Conservation (phyloP, 2,113 vertebrate species). For the Diadophis punctatus region DNA sequence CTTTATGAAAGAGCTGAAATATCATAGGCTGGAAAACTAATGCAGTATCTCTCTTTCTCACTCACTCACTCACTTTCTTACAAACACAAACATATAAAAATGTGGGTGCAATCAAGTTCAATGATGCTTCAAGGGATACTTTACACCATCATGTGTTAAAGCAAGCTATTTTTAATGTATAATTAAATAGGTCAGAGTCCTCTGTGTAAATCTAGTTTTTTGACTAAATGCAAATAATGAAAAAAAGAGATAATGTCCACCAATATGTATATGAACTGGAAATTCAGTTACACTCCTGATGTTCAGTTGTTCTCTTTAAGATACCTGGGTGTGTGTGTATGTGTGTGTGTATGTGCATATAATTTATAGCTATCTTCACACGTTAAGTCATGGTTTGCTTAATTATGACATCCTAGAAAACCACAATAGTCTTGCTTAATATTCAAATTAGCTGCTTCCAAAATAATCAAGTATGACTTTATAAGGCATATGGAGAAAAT, state of each 20-base stretch:
- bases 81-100: not conserved
- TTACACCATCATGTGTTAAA: slow-evolving; percentile 12
- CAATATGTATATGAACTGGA: not conserved
- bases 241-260: not conserved
- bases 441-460: not conserved
- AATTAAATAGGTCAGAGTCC: not conserved
- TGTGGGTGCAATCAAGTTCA: slow-evolving; percentile 3
- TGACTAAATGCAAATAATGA: not conserved
- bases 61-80: not conserved
- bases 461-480: not conserved
- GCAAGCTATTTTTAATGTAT: slow-evolving; percentile 1
- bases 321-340: too few species aligned
- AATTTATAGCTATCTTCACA: not conserved
- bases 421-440: not conserved
- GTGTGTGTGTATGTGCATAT: not conserved
- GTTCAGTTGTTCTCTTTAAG: not conserved
- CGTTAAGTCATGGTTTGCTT: not conserved
- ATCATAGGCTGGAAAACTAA: slow-evolving; percentile 1
- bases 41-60: not conserved
- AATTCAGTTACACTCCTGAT: not conserved
- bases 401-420: not conserved
- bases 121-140: not conserved
- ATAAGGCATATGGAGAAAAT: not conserved
- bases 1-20: not conserved
- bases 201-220: slow-evolving; percentile 5